phyloP scores from a whole-genome alignment of 2,888 invertebrate genomes.

The Drosophila niveifrons region DNA sequence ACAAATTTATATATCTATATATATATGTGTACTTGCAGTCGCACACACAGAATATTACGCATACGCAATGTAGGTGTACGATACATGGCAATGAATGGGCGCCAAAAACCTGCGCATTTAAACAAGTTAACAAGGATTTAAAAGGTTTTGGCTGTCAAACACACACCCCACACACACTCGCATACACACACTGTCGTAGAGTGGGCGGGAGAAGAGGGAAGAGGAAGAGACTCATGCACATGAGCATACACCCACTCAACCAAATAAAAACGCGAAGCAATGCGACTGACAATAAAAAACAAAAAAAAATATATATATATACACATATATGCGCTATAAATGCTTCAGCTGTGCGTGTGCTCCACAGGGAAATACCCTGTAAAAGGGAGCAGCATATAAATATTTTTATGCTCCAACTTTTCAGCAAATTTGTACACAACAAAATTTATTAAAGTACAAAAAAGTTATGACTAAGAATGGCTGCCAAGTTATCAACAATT shows the following conservation, averaged over 20 bases:
- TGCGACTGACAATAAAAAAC: constrained; percentile 69
- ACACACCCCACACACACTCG: constrained; percentile 49
- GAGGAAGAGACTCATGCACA: constrained; percentile 6
- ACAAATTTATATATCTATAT: constrained; percentile 14
- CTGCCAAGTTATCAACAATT: not conserved
- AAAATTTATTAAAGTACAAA: too few relatives aligned
- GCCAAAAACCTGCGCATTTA: constrained; percentile 76
- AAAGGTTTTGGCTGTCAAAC: constrained; percentile 82
- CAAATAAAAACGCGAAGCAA: constrained; percentile 44
- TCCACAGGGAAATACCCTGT: constrained; percentile 8
- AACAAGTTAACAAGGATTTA: constrained; percentile 83
- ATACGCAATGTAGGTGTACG: constrained; percentile 12
- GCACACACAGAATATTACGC: not conserved
- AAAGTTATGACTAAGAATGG: too few relatives aligned
- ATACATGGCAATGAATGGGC: constrained; percentile 50
- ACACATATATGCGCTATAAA: not conserved
- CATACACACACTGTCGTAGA: not conserved
- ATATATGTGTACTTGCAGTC: not conserved
- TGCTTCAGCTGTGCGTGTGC: not conserved
- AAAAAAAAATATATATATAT: constrained; percentile 33
- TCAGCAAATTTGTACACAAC: not conserved
- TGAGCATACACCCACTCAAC: constrained; percentile 30
- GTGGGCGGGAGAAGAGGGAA: not conserved
- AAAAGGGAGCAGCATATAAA: not conserved
- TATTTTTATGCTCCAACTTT: too few relatives aligned